A percentile compares a stretch with the other conserved stretches of the same genome.
Evolutionary conservation across 2,888 invertebrate species (phyloP).

Genomic region (Sinodicranocentrus sp.): DNA sequence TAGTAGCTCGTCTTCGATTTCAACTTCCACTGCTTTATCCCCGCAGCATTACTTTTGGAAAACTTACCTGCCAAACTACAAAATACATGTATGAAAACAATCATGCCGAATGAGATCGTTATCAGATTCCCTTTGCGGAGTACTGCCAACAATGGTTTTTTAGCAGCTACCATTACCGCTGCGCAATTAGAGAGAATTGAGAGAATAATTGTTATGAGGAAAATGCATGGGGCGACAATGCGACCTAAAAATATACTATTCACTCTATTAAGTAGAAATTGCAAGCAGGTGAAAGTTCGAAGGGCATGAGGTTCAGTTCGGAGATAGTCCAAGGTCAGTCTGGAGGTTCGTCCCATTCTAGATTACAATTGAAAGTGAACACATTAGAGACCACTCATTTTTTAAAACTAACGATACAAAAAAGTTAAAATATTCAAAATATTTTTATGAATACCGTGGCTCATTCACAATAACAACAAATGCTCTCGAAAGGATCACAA

Average conservation of each 20-base stretch:
- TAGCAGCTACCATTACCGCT: not conserved
- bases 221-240: not conserved
- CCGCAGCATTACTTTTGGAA: not conserved
- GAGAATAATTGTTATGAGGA: constrained; percentile 20
- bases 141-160: not conserved
- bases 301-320: constrained; percentile 16
- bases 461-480: not conserved
- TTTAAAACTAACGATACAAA: too few species aligned
- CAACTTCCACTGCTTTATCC: constrained; percentile 12
- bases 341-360: not conserved
- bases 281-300: not conserved
- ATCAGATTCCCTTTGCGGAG: not conserved
- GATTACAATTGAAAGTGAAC: too few species aligned
- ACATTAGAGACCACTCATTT: too few species aligned
- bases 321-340: not conserved
- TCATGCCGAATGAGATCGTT: not conserved
- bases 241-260: not conserved
- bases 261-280: constrained; percentile 1
- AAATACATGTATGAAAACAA: constrained; percentile 20
- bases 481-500: not conserved
- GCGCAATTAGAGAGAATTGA: constrained; percentile 27
- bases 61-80: constrained; percentile 17
- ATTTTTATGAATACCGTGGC: not conserved
- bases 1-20: not conserved
- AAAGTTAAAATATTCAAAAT: too few species aligned